phyloP scores from a whole-genome alignment of 1,140 invertebrate species.

The Diabrotica undecimpunctata region DNA sequence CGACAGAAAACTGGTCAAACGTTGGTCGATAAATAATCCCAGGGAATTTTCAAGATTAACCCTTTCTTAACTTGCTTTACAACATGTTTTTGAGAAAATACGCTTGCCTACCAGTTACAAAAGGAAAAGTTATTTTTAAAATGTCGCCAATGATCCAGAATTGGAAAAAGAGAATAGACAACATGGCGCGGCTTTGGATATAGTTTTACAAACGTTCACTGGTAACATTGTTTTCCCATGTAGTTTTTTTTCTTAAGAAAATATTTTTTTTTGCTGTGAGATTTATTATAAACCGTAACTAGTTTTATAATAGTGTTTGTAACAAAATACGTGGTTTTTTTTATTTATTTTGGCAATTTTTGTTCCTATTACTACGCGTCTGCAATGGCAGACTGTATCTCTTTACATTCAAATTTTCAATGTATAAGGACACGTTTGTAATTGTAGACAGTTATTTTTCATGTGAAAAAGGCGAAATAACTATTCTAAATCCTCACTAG shows the following conservation, averaged over 20 bases:
- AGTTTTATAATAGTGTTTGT: neutral
- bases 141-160: neutral
- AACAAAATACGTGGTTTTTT: too few species aligned
- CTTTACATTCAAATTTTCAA: neutral
- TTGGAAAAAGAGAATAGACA: neutral
- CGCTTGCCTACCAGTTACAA: too few species aligned
- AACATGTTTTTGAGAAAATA: too few species aligned
- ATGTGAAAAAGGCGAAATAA: neutral
- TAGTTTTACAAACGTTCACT: neutral
- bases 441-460: neutral
- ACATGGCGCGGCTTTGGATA: neutral
- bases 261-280: neutral
- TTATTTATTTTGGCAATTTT: neutral
- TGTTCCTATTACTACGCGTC: neutral
- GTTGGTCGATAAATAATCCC: neutral
- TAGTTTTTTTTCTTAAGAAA: neutral
- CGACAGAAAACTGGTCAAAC: neutral
- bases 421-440: neutral
- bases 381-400: too few species aligned
- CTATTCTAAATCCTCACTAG: neutral
- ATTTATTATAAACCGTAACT: neutral
- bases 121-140: too few species aligned
- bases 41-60: too few species aligned
- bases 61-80: too few species aligned
- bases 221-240: neutral